Conservation (phyloP, 2,113 vertebrate species). For the Rhinolophus ferrumequinum region DNA sequence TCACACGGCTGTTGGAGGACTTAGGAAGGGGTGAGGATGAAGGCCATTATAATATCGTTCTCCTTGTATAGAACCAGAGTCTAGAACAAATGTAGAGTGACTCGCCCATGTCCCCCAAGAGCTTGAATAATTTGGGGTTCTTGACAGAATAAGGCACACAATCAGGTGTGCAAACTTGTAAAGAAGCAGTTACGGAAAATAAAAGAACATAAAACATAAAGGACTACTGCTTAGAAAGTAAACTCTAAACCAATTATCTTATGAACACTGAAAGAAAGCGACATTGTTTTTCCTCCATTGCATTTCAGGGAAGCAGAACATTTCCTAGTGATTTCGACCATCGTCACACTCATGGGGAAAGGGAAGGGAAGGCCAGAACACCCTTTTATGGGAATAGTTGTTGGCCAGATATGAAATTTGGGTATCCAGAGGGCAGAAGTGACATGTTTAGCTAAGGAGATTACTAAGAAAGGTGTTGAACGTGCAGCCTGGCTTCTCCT, state of each 20-base stretch:
- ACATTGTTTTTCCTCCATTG: not conserved
- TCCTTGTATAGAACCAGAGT: not conserved
- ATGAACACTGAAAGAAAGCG: not conserved
- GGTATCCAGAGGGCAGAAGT: not conserved
- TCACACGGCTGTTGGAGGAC: not conserved
- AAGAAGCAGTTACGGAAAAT: slow-evolving; percentile 28
- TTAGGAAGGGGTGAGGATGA: not conserved
- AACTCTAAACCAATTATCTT: not conserved
- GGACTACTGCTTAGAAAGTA: not conserved
- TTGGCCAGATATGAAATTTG: not conserved
- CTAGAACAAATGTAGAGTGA: not conserved
- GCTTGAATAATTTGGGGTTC: not conserved
- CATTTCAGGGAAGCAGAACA: not conserved
- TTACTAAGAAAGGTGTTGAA: not conserved
- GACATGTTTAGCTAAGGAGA: not conserved
- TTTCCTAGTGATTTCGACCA: not conserved
- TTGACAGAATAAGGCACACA: not conserved
- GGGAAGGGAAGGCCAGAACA: not conserved
- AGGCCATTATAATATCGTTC: not conserved
- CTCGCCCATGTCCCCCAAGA: not conserved
- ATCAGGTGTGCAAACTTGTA: not conserved
- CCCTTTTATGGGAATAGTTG: not conserved
- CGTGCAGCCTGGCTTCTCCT: not conserved
- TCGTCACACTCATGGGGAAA: not conserved
- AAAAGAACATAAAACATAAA: not conserved